These are phyloP conservation scores for Cydia amplana DNA, from an alignment of 1,140 invertebrate genomes.

Conservation along the genomic window DNA sequence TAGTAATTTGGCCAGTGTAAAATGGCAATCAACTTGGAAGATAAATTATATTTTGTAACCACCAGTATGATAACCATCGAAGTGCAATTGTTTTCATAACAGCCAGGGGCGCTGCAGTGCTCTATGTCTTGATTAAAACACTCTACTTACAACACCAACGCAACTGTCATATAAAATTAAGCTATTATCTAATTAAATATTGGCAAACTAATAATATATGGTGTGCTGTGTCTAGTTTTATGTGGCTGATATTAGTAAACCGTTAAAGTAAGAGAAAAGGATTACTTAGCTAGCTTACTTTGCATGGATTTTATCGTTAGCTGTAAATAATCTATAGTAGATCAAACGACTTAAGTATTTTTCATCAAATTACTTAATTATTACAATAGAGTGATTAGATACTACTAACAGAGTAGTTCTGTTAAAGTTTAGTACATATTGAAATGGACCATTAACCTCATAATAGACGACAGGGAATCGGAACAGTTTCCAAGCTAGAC, in stretches of 20 bases:
- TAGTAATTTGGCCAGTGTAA: conserved; percentile 5
- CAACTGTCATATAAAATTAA: conserved; percentile 17
- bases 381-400: background rate
- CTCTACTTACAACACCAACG: conserved; percentile 5
- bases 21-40: conserved; percentile 6
- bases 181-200: conserved; percentile 11
- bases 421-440: background rate
- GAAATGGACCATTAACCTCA: too few relatives aligned
- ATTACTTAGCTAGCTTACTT: background rate
- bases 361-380: background rate
- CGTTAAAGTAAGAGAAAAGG: background rate
- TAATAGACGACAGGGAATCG: background rate
- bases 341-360: background rate
- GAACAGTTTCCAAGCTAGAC: too few relatives aligned
- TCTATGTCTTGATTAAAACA: conserved; percentile 26
- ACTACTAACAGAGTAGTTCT: background rate
- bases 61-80: conserved; percentile 22
- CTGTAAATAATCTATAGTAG: background rate
- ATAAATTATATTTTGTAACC: conserved; percentile 23
- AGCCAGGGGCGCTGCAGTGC: conserved; percentile 16
- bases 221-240: background rate
- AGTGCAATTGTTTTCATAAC: conserved; percentile 30
- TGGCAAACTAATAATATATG: background rate
- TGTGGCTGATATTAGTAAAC: background rate
- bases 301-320: background rate